Percentiles rank a stretch among this genome's conserved stretches.
These are phyloP conservation scores for Syrista parreyssii DNA, from an alignment of 2,888 invertebrate genomes.

Conservation along the genomic window DNA sequence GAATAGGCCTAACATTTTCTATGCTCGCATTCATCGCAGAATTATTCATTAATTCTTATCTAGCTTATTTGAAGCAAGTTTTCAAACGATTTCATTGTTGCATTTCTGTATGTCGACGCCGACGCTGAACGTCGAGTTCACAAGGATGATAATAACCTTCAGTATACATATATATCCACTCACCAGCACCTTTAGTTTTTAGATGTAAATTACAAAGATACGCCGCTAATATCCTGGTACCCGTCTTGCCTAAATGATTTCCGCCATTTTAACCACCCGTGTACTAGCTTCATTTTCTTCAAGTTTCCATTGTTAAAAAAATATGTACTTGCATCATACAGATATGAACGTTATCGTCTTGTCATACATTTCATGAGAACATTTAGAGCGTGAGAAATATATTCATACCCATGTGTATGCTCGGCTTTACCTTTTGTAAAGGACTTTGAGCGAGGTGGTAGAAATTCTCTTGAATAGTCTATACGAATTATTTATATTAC, in stretches of 20 bases:
- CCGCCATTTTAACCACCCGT: not conserved
- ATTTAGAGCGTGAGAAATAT: not conserved
- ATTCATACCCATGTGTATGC: not conserved
- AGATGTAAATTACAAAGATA: not conserved
- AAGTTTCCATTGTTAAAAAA: not conserved
- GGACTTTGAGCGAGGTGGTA: not conserved
- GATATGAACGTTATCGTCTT: not conserved
- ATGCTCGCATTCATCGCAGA: not conserved
- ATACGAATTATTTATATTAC: not conserved
- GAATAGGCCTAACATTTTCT: not conserved
- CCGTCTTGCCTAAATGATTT: too few relatives aligned
- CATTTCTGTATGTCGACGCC: not conserved
- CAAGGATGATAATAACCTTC: not conserved
- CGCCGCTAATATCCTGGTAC: not conserved
- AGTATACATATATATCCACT: too few relatives aligned
- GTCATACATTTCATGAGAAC: not conserved
- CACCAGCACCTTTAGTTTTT: not conserved
- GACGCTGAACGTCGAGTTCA: not conserved
- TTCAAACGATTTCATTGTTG: not conserved
- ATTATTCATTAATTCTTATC: not conserved
- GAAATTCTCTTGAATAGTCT: not conserved
- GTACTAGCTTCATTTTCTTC: not conserved
- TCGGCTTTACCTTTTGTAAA: not conserved
- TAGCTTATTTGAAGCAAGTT: not conserved
- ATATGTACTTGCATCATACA: not conserved